phyloP scores from a whole-genome alignment of 2,888 invertebrate genomes.

The Drosophila helvetica region DNA sequence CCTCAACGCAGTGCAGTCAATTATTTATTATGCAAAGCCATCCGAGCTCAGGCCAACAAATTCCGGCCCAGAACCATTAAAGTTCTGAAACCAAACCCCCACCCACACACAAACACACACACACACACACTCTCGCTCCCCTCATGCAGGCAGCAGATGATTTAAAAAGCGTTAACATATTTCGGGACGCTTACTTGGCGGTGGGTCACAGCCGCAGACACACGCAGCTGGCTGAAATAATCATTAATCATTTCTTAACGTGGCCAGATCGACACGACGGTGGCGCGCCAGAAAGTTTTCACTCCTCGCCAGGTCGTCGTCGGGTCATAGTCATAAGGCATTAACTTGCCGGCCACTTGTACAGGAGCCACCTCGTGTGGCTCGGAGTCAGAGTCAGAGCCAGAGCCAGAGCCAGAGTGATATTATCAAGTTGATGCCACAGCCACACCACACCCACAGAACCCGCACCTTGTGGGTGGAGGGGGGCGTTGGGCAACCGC shows the following conservation, averaged over 20 bases:
- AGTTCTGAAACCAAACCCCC: constrained; percentile 18
- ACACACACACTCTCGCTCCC: background rate
- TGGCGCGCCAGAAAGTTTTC: constrained; percentile 59
- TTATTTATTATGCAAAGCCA: constrained; percentile 44
- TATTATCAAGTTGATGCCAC: constrained; percentile 73
- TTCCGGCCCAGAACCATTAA: constrained; percentile 17
- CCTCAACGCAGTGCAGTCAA: constrained; percentile 22
- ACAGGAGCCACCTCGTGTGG: constrained; percentile 60
- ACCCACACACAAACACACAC: constrained; percentile 2
- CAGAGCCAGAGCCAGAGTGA: constrained; percentile 45
- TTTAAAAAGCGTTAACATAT: constrained; percentile 78
- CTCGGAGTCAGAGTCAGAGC: constrained; percentile 39
- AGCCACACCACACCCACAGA: constrained; percentile 55
- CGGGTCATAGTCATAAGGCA: constrained; percentile 69
- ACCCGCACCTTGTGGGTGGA: constrained; percentile 21
- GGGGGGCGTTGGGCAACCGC: constrained; percentile 53
- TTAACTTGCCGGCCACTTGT: constrained; percentile 71
- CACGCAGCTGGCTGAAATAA: constrained; percentile 70
- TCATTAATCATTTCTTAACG: constrained; percentile 75
- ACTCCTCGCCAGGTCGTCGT: constrained; percentile 35
- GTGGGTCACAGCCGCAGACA: constrained; percentile 50
- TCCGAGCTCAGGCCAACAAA: background rate
- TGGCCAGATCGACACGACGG: constrained; percentile 31
- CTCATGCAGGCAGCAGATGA: constrained; percentile 52
- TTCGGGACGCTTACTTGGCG: constrained; percentile 59